A percentile compares a stretch with the other conserved stretches of the same genome.
Evolutionary conservation across 2,113 vertebrate species (phyloP).

Genomic region (Centrocercus urophasianus): DNA sequence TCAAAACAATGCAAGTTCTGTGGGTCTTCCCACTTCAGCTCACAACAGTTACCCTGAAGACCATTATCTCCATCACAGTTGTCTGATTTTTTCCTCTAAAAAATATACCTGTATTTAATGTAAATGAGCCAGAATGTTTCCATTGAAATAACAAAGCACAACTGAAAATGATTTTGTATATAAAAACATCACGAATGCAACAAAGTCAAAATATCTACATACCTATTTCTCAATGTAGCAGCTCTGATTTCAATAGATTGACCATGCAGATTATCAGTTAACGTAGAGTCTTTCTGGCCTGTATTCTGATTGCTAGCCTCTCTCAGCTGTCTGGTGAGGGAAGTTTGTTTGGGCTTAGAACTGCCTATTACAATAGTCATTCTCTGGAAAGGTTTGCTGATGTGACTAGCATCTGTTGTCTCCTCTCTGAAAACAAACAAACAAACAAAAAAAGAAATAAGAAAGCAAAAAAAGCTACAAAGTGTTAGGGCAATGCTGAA

Average conservation of each 20-base stretch:
- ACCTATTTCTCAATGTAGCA: not conserved
- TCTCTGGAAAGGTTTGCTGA: not conserved
- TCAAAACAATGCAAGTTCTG: not conserved
- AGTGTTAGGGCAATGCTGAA: not conserved
- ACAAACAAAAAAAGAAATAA: not conserved
- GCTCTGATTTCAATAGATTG: not conserved
- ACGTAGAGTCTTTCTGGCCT: not conserved
- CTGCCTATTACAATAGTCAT: not conserved
- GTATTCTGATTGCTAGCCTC: not conserved
- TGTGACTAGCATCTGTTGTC: not conserved
- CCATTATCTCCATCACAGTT: not conserved
- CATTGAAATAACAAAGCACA: not conserved
- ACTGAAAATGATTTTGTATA: not conserved
- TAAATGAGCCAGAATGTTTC: not conserved
- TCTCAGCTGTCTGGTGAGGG: not conserved
- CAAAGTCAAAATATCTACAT: not conserved
- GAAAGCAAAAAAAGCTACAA: not conserved
- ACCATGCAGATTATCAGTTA: not conserved
- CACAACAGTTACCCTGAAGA: not conserved
- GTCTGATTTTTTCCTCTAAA: not conserved
- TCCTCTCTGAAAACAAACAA: not conserved
- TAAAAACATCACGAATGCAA: not conserved
- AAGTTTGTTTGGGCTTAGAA: slow-evolving; percentile 27
- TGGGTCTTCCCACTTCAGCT: not conserved
- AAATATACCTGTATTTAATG: not conserved